Evolutionary conservation across 2,113 vertebrate species (phyloP), one percentile per base, ranked within the genome.

Genomic region (Toxostoma redivivum): DNA sequence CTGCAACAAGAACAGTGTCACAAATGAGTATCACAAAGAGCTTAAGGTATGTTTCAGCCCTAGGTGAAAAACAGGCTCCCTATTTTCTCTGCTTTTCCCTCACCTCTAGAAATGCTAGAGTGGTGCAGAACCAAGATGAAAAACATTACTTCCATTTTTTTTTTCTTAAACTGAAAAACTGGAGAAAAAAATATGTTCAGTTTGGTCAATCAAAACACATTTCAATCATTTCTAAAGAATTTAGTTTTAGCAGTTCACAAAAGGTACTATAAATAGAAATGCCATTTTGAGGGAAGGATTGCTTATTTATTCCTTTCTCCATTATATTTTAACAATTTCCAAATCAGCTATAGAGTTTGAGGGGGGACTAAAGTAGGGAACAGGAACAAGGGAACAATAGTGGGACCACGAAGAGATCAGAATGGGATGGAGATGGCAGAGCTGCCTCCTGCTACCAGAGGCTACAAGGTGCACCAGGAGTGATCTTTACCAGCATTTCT

Each of bases 131-230:
- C 3, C 0, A 1, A 48, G 25, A 87, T 20, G 4, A 67, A 69
- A 94, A 93, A 37, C 35, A 71, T 22, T 82, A 60, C 7, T 82
- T 76, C 44, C 22, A n/a, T 15, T 2, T 16, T n/a, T 47, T 80
- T 88, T 81, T 48, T 21, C 53, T 82, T 48, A 35, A 87, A 69
- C 22, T 56, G 48, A 87, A 89, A 76, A 95, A 61, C 35, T 40
- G 28, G 18, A 23, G 33, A 6, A 70, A 73, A 91, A 88, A 47
- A 45, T 15, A 48, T 30, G 23, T 76, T 72, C 57, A 37, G 2
- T 85, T 76, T 33, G 66, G 79, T 85, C 79, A 87, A 44, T 71
- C 40, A 95, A 90, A 93, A 76, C n/a, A 90, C n/a, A 69, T 82
- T 79, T 95, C 76, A 80, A 77, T 80, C 24, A 90, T 33, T 82